These are phyloP conservation scores for Pristis pectinata DNA, from an alignment of 2,797 vertebrate genomes.

Conservation along the genomic window DNA sequence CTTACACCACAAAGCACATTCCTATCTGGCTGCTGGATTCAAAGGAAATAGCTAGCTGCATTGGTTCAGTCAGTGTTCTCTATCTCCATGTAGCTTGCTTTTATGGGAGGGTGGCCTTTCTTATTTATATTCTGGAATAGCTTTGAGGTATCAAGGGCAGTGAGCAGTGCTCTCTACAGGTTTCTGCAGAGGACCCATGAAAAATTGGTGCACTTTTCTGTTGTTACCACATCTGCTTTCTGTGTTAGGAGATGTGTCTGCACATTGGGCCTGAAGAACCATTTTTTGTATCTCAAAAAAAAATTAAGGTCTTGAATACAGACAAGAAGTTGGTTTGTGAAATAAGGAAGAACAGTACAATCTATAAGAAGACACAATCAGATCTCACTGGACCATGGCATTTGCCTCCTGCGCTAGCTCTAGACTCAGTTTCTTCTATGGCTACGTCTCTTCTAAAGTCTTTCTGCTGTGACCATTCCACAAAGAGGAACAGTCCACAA, in stretches of 20 bases:
- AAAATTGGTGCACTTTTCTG: neutral
- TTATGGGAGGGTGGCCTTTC: neutral
- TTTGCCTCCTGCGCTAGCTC: too few relatives aligned
- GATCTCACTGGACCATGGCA: too few relatives aligned
- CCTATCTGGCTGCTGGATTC: neutral
- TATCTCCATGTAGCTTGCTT: neutral
- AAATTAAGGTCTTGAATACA: neutral
- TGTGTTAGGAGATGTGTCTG: neutral
- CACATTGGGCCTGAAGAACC: neutral
- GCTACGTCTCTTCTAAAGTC: too few relatives aligned
- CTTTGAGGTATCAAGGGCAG: too few relatives aligned
- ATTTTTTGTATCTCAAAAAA: neutral
- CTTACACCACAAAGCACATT: neutral
- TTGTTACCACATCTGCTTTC: neutral
- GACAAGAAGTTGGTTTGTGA: neutral
- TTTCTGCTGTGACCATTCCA: too few relatives aligned
- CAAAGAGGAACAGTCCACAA: too few relatives aligned
- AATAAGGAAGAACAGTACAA: neutral
- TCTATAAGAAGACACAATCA: too few relatives aligned
- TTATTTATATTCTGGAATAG: too few relatives aligned
- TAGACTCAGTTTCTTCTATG: too few relatives aligned
- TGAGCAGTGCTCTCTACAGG: neutral
- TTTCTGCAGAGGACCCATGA: neutral
- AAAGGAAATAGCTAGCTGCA: neutral
- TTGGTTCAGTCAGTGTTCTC: neutral